A percentile compares a stretch with the other conserved stretches of the same genome.
Conservation (phyloP, 2,113 vertebrate genomes). For the Ophthalmolycus amberensis region DNA sequence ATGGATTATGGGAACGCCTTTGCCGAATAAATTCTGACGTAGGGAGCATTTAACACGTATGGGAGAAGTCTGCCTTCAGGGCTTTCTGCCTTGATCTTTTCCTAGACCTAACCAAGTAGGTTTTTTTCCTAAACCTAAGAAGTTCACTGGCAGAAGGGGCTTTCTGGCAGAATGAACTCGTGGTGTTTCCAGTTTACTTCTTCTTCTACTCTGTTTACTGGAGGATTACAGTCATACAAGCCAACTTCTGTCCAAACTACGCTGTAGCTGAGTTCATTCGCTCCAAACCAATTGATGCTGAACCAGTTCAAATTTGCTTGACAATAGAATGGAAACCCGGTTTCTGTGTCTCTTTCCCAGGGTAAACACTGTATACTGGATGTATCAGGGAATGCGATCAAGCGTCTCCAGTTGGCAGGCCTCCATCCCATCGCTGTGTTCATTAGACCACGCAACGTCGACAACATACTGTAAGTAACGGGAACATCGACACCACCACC, state of each 20-base stretch:
- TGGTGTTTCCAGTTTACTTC: too few species aligned
- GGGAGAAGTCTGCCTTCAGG: too few species aligned
- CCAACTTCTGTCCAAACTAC: background rate
- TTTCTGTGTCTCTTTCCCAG: constrained; percentile 74
- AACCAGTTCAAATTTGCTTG: background rate
- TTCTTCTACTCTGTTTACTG: background rate
- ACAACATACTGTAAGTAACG: constrained; percentile 94
- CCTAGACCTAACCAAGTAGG: too few species aligned
- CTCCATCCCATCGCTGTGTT: constrained; percentile 95
- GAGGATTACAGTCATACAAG: background rate
- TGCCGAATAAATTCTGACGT: too few species aligned
- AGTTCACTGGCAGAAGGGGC: too few species aligned
- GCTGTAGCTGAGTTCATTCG: background rate
- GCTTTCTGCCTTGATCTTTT: too few species aligned
- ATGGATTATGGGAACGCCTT: too few species aligned
- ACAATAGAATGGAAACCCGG: background rate
- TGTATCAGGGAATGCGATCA: constrained; percentile 98
- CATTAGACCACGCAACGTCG: constrained; percentile 93
- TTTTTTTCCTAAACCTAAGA: too few species aligned
- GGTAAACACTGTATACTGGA: constrained; percentile 99
- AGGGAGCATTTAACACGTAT: too few species aligned
- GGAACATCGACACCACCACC: background rate
- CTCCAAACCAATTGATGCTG: background rate
- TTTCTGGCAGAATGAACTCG: too few species aligned
- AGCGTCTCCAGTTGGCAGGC: constrained; percentile 94